Evolutionary conservation across 2,113 vertebrate genomes (phyloP), one percentile per base, ranked within the genome.

Genomic region (Spheniscus mendiculus): DNA sequence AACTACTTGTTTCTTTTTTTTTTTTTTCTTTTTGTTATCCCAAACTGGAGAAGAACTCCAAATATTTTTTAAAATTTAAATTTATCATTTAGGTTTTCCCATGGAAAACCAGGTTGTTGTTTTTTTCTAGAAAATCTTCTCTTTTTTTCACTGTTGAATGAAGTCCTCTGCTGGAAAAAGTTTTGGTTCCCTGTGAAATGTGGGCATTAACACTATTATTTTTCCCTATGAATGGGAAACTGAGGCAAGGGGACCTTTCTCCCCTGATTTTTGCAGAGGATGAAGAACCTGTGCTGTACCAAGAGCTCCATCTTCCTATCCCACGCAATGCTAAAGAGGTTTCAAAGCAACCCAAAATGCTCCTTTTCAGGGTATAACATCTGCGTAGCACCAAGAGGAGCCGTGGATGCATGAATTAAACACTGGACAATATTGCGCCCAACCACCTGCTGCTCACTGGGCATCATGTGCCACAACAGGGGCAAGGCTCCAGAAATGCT

Each of bases 31-130:
- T 55, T 34, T 8, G 1, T 2, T 72, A 18, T 15, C 30, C 20
- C 20, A 38, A 56, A 67, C 15, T 8, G 34, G 25, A 32, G 50
- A 27, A 86, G 20, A 34, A 8, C 0, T 1, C 34, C 20, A 72
- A 40, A 40, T 19, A 26, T 17, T 42, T n/a, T 17, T 55, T 7
- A 30, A 67, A 69, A 61, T 25, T 25, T 61, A 61, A 61, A 21
- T 29, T 38, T 83, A n/a, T 11, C 59, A 6, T 72, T 53, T 34
- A 32, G 10, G 5, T 87, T 87, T 29, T 9, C 5, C 50, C 27
- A 26, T 2, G 10, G 27, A 86, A 47, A 62, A 71, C 23, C 3
- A 23, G 36, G 29, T 10, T 0, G 2, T 2, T 3, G 14, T 42
- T 2, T 70, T 77, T 42, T 14, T 8, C 23, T 38, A 47, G 5